Conservation (phyloP, 2,888 invertebrate species). For the Rhaphigaster nebulosa region DNA sequence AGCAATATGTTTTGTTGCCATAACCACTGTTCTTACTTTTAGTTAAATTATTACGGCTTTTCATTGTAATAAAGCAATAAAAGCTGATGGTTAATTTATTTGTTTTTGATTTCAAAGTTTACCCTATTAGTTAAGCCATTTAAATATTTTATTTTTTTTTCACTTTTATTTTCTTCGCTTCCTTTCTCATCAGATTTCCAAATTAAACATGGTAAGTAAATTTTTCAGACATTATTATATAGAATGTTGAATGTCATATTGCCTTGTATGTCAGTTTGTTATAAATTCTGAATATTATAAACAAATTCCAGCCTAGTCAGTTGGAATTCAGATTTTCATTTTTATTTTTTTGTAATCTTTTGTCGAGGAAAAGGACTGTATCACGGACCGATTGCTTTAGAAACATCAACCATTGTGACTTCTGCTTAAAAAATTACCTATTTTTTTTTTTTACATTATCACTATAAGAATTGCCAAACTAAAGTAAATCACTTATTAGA, state of each 20-base stretch:
- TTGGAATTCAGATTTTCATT: too few species aligned
- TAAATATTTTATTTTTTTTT: neutral
- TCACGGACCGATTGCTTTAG: too few species aligned
- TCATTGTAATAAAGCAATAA: conserved; percentile 46
- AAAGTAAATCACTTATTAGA: too few species aligned
- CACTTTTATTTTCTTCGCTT: neutral
- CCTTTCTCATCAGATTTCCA: neutral
- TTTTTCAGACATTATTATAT: neutral
- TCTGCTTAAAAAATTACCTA: too few species aligned
- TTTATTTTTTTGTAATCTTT: too few species aligned
- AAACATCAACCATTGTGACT: too few species aligned
- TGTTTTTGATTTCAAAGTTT: conserved; percentile 24
- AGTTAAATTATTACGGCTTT: conserved; percentile 46
- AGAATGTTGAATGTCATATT: neutral
- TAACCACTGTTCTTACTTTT: conserved; percentile 21
- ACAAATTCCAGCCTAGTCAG: neutral
- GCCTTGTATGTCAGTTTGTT: neutral
- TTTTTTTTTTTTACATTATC: too few species aligned
- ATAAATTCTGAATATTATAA: too few species aligned
- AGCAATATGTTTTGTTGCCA: conserved; percentile 37
- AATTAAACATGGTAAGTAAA: conserved; percentile 10
- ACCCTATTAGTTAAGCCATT: neutral
- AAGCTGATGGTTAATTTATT: conserved; percentile 19
- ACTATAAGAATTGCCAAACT: too few species aligned
- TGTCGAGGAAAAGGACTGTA: too few species aligned